These are phyloP conservation scores for Tetrao urogallus DNA, from an alignment of 2,113 vertebrate species.

Conservation along the genomic window DNA sequence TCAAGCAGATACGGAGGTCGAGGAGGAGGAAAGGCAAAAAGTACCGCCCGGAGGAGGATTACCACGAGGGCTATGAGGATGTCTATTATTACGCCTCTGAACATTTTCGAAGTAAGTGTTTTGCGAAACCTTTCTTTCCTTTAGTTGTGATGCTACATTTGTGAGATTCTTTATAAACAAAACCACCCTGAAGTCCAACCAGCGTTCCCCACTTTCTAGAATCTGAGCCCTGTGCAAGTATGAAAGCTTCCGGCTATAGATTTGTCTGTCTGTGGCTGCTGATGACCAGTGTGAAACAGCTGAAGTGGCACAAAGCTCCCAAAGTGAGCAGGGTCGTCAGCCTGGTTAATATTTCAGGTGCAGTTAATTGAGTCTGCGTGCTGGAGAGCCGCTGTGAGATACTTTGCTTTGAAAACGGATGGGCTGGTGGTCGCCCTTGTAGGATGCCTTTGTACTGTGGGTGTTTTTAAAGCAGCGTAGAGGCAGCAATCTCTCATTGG, in stretches of 20 bases:
- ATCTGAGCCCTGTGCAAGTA: background rate
- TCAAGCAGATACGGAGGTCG: constrained; percentile 91
- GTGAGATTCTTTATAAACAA: constrained; percentile 7
- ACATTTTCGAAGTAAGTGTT: constrained; percentile 89
- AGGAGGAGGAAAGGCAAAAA: constrained; percentile 95
- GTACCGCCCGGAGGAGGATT: constrained; percentile 97
- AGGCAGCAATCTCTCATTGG: background rate
- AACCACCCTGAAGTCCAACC: background rate
- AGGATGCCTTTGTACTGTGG: background rate
- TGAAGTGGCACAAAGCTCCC: constrained; percentile 9
- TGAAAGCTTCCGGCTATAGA: background rate
- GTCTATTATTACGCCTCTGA: constrained; percentile 97
- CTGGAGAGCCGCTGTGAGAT: constrained; percentile 45
- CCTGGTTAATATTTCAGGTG: constrained; percentile 51
- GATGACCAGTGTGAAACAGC: constrained; percentile 33
- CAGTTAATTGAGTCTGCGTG: constrained; percentile 35
- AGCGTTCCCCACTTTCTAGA: background rate
- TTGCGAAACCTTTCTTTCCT: constrained; percentile 29
- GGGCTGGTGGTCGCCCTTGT: background rate
- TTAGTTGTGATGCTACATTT: constrained; percentile 15
- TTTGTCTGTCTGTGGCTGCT: constrained; percentile 25
- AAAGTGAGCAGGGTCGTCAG: background rate
- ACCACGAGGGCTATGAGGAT: constrained; percentile 98
- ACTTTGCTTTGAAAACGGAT: background rate
- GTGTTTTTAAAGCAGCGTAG: background rate